These are phyloP conservation scores for Melanostoma mellinum DNA, from an alignment of 2,888 invertebrate species.

Conservation along the genomic window DNA sequence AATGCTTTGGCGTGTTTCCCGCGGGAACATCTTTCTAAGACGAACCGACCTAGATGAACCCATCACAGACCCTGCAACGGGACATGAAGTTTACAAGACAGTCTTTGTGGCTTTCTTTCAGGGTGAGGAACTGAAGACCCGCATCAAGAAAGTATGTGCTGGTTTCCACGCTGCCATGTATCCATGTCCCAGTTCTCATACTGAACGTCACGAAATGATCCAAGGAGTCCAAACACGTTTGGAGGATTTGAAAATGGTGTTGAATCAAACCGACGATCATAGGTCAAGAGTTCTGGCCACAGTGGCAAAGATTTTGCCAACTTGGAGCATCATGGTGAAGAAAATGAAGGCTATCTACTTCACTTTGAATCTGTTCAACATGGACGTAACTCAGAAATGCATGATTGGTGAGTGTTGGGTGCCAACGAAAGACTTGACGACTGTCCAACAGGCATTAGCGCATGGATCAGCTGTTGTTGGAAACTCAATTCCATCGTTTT, in stretches of 20 bases:
- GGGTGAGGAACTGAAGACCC: slow-evolving; percentile 89
- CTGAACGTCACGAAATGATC: slow-evolving; percentile 88
- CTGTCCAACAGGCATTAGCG: slow-evolving; percentile 88
- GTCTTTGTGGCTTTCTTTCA: slow-evolving; percentile 91
- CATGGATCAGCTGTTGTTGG: slow-evolving; percentile 91
- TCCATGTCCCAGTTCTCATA: slow-evolving; percentile 90
- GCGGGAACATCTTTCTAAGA: slow-evolving; percentile 95
- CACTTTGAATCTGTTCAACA: slow-evolving; percentile 93
- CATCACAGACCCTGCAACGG: slow-evolving; percentile 85
- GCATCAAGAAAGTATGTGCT: slow-evolving; percentile 91
- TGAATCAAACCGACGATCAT: slow-evolving; percentile 90
- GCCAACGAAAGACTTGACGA: slow-evolving; percentile 86
- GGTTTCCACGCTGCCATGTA: slow-evolving; percentile 92
- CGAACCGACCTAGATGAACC: slow-evolving; percentile 94
- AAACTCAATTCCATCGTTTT: slow-evolving; percentile 93
- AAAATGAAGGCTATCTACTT: slow-evolving; percentile 95
- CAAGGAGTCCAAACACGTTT: slow-evolving; percentile 89
- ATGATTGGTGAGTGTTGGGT: slow-evolving; percentile 95
- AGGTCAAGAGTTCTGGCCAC: slow-evolving; percentile 86
- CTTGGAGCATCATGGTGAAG: slow-evolving; percentile 90
- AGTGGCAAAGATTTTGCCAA: slow-evolving; percentile 76
- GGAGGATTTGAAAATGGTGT: slow-evolving; percentile 88
- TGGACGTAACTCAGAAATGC: slow-evolving; percentile 92
- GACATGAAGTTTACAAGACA: slow-evolving; percentile 84
- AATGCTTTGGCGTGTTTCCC: slow-evolving; percentile 97